Conservation (phyloP, 2,113 vertebrate species). For the Nestor notabilis region DNA sequence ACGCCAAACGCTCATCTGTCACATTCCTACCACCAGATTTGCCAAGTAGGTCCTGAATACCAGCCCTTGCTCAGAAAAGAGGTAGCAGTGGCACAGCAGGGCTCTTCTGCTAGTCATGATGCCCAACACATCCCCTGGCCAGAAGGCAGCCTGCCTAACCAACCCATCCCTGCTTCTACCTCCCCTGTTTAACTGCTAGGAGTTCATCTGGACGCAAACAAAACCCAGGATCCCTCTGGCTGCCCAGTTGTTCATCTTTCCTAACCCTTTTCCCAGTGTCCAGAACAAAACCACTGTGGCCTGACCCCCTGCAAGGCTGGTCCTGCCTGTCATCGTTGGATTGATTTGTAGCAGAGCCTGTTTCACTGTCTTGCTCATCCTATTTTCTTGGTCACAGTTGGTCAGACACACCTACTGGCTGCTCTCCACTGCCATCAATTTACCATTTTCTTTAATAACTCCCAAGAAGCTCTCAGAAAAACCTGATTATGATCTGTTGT, state of each 20-base stretch:
- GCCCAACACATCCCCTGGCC: background rate
- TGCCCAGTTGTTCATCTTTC: background rate
- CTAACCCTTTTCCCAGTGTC: background rate
- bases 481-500: background rate
- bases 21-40: background rate
- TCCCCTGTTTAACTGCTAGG: background rate
- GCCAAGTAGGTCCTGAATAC: background rate
- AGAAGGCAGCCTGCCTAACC: background rate
- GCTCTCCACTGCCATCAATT: background rate
- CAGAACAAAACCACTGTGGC: background rate
- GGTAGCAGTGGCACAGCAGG: fast-evolving
- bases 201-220: background rate
- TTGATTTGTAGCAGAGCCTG: background rate
- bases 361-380: background rate
- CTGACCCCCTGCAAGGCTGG: background rate
- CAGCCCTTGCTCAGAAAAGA: background rate
- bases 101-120: background rate
- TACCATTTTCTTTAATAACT: background rate
- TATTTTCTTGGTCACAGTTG: constrained; percentile 46
- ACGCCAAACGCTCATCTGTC: background rate
- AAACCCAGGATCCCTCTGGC: background rate
- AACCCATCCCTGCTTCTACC: background rate
- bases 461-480: background rate
- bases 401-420: constrained; percentile 15
- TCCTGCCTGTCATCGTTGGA: background rate